phyloP scores from a whole-genome alignment of 1,140 invertebrate genomes.

The Lanistes nyassanus region DNA sequence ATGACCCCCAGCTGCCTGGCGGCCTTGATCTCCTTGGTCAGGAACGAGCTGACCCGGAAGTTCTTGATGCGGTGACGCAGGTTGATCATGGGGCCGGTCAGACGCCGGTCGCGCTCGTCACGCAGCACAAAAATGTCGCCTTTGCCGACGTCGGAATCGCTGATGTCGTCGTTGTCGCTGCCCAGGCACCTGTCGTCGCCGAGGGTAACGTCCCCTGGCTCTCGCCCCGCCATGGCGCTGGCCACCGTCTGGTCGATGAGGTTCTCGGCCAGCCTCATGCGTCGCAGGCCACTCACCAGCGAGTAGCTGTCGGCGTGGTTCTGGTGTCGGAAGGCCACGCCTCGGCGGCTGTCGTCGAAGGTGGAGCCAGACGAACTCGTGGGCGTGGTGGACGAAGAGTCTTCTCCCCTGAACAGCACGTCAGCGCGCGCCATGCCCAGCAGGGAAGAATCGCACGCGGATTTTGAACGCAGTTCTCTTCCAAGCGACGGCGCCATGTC shows the following conservation, averaged over 20 bases:
- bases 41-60: conserved; percentile 54
- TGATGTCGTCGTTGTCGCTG: conserved; percentile 13
- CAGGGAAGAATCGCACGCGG: too few species aligned
- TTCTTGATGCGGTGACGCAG: conserved; percentile 38
- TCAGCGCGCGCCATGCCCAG: neutral
- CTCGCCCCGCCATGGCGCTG: neutral
- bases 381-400: conserved; percentile 14
- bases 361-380: conserved; percentile 32
- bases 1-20: conserved; percentile 76
- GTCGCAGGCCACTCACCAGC: conserved; percentile 40
- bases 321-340: conserved; percentile 22
- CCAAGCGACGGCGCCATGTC: too few species aligned
- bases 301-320: conserved; percentile 32
- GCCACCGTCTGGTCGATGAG: conserved; percentile 44
- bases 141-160: conserved; percentile 24
- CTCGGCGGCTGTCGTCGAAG: conserved; percentile 36
- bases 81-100: conserved; percentile 36
- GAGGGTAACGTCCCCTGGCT: conserved; percentile 10
- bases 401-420: conserved; percentile 3
- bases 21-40: conserved; percentile 74
- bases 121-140: conserved; percentile 42
- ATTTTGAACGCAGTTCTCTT: too few species aligned
- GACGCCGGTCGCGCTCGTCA: conserved; percentile 45
- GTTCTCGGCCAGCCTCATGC: conserved; percentile 43
- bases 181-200: too few species aligned